Conservation (phyloP, 2,888 invertebrate genomes). For the Brenthis ino region DNA sequence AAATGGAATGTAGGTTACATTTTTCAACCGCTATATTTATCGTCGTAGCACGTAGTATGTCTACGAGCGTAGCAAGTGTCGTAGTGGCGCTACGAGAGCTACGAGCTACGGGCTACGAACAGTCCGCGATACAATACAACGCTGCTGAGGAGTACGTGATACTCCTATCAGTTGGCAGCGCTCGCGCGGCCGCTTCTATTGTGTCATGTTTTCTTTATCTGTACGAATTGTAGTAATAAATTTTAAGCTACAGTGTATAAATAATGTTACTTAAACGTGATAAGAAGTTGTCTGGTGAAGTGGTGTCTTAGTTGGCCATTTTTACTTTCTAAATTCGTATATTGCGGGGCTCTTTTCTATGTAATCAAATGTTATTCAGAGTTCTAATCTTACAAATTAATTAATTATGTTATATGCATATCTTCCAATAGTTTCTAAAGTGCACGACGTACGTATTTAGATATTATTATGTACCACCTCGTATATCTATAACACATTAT, state of each 20-base stretch:
- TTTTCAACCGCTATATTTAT: slow-evolving; percentile 15
- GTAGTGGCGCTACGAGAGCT: slow-evolving; percentile 8
- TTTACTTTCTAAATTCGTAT: too few species aligned
- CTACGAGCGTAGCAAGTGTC: slow-evolving; percentile 23
- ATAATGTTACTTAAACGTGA: not conserved
- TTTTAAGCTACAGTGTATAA: not conserved
- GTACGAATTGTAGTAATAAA: slow-evolving; percentile 3
- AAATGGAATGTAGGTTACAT: slow-evolving; percentile 15
- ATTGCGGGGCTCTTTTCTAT: too few species aligned
- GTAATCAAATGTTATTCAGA: too few species aligned
- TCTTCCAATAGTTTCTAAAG: too few species aligned
- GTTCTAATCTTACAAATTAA: too few species aligned
- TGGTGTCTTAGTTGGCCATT: too few species aligned
- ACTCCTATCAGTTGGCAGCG: slow-evolving; percentile 12
- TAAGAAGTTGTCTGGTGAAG: too few species aligned
- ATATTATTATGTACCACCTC: too few species aligned
- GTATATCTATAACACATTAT: too few species aligned
- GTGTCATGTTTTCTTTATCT: not conserved
- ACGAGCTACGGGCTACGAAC: slow-evolving; percentile 11
- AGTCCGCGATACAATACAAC: slow-evolving; percentile 12
- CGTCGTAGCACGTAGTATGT: slow-evolving; percentile 19
- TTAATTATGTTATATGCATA: too few species aligned
- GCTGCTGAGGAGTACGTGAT: slow-evolving; percentile 17
- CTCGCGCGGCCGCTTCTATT: not conserved
- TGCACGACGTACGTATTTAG: too few species aligned